Conservation (phyloP, 2,113 vertebrate genomes). For the Odocoileus virginianus region DNA sequence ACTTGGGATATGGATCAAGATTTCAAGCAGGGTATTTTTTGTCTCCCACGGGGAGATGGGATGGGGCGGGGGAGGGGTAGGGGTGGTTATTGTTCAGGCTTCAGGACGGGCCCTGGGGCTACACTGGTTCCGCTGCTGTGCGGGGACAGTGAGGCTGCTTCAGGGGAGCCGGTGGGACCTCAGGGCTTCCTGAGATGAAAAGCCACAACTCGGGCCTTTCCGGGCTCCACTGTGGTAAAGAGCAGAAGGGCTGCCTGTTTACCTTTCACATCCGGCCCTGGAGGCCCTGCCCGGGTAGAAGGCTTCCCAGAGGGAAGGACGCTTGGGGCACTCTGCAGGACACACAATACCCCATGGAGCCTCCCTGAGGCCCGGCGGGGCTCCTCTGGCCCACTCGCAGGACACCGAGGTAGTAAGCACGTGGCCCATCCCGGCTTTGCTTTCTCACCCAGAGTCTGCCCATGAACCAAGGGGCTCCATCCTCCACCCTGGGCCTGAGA, state of each 20-base stretch:
- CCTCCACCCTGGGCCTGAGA: neutral
- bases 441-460: neutral
- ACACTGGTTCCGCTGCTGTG: neutral
- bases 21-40: neutral
- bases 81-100: neutral
- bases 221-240: neutral
- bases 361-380: neutral
- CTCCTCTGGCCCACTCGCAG: neutral
- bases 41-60: neutral
- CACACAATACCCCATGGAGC: neutral
- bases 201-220: neutral
- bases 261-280: slow-evolving; percentile 10
- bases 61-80: fast-evolving
- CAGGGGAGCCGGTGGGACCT: neutral
- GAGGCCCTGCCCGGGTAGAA: neutral
- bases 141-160: slow-evolving; percentile 1
- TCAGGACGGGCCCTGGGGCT: fast-evolving
- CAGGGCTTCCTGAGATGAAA: slow-evolving; percentile 62
- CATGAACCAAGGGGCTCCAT: neutral
- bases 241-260: slow-evolving; percentile 39
- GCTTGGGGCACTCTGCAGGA: neutral
- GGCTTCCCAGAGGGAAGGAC: slow-evolving; percentile 26
- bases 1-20: neutral
- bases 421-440: neutral
- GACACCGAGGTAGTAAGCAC: neutral